phyloP scores from a whole-genome alignment of 2,888 invertebrate genomes.

The Sussaba pulchella region DNA sequence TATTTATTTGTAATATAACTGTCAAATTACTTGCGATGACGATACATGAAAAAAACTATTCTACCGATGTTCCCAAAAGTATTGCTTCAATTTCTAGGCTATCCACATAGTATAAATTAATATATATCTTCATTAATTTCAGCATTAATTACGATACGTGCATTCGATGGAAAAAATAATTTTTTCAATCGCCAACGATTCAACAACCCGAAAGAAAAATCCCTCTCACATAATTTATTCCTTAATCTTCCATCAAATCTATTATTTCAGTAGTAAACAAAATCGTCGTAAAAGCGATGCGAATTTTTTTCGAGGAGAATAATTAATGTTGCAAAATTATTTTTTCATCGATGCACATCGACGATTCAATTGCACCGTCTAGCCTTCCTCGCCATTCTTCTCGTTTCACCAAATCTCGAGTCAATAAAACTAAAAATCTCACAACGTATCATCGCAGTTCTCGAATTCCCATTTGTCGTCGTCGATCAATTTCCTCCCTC shows the following conservation, averaged over 20 bases:
- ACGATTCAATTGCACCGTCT: background rate
- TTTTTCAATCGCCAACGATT: background rate
- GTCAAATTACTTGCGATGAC: too few relatives aligned
- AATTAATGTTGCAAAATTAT: background rate
- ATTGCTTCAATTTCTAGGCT: constrained; percentile 47
- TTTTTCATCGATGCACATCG: background rate
- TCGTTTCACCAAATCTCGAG: background rate
- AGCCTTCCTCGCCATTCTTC: background rate
- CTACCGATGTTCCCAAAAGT: constrained; percentile 58
- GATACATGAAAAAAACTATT: background rate
- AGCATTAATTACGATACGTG: background rate
- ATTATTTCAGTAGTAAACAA: background rate
- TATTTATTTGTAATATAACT: too few relatives aligned
- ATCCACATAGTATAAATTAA: background rate
- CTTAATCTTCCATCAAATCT: background rate
- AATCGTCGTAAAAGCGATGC: too few relatives aligned
- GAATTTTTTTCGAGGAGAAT: too few relatives aligned
- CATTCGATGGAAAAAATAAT: background rate
- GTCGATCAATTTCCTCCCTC: constrained; percentile 25
- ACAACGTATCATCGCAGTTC: background rate
- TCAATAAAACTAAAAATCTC: background rate
- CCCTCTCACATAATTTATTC: background rate
- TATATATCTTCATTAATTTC: background rate
- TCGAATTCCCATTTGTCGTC: background rate
- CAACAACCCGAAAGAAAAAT: background rate